Evolutionary conservation across 2,888 invertebrate species (phyloP).

Genomic region (Platerodrilus igneus): DNA sequence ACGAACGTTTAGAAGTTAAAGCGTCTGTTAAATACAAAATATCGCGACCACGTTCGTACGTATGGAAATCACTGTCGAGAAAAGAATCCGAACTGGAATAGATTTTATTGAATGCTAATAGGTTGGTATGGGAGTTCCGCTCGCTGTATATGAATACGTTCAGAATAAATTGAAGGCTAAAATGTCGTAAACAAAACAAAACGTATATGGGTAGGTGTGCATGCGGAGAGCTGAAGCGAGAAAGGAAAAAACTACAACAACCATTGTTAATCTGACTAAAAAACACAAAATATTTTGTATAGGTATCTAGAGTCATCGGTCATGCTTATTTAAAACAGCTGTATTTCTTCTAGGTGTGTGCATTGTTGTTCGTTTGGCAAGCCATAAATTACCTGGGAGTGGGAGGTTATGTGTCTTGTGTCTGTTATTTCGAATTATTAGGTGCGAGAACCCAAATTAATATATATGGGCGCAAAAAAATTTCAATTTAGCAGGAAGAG

Average conservation of each 20-base stretch:
- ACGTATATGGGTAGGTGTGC: slow-evolving; percentile 31
- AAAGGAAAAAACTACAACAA: slow-evolving; percentile 28
- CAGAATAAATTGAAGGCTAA: too few relatives aligned
- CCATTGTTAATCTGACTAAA: slow-evolving; percentile 34
- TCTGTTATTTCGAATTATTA: slow-evolving; percentile 24
- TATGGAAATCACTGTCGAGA: too few relatives aligned
- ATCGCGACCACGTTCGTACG: too few relatives aligned
- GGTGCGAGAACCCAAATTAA: slow-evolving; percentile 25
- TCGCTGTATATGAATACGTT: too few relatives aligned
- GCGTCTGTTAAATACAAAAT: too few relatives aligned
- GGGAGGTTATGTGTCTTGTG: slow-evolving; percentile 23
- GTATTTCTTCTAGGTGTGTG: slow-evolving; percentile 32
- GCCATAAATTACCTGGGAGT: slow-evolving; percentile 30
- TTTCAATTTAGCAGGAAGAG: too few relatives aligned
- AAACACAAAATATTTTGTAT: slow-evolving; percentile 33
- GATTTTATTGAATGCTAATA: slow-evolving; percentile 42
- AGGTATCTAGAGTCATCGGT: slow-evolving; percentile 31
- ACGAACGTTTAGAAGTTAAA: too few relatives aligned
- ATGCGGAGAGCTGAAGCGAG: slow-evolving; percentile 32
- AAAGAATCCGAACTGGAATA: slow-evolving; percentile 30
- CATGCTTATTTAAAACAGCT: slow-evolving; percentile 36
- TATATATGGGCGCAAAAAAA: too few relatives aligned
- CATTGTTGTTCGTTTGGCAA: slow-evolving; percentile 32
- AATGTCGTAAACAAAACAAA: too few relatives aligned
- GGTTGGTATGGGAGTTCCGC: slow-evolving; percentile 36